These are phyloP conservation scores for Pempheris klunzingeri DNA, from an alignment of 2,797 vertebrate genomes.

Conservation along the genomic window DNA sequence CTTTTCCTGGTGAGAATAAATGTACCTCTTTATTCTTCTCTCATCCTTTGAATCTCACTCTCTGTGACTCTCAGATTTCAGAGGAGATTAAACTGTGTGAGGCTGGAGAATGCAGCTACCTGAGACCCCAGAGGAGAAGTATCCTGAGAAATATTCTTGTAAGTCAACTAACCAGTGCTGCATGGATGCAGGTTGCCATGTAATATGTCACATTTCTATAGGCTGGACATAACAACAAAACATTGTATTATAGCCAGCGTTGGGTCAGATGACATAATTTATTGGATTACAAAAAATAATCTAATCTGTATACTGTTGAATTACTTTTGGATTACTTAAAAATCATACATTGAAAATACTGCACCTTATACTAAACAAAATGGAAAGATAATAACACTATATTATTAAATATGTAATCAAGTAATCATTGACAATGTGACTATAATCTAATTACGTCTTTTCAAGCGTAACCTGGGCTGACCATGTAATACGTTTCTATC, in stretches of 20 bases:
- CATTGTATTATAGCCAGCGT: not conserved
- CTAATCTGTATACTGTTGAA: no score
- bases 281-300: no score
- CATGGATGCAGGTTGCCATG: not conserved
- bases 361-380: no score
- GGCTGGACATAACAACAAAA: not conserved
- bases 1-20: not conserved
- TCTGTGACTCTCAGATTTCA: slow-evolving; percentile 80
- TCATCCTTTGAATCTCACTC: not conserved
- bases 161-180: slow-evolving; percentile 52
- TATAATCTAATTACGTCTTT: no score
- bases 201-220: not conserved
- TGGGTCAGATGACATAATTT: no score
- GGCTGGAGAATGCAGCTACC: slow-evolving; percentile 86
- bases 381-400: no score
- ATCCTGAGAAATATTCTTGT: slow-evolving; percentile 86
- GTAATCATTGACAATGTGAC: no score
- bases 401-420: no score
- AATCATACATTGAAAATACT: no score
- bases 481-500: no score
- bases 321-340: no score
- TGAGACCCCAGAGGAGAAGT: slow-evolving; percentile 84
- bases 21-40: not conserved
- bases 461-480: no score
- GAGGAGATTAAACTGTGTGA: slow-evolving; percentile 89